Percentiles rank a stretch among this genome's conserved stretches.
Evolutionary conservation across 2,113 vertebrate genomes (phyloP).

Genomic region (Cricetomys ansorgei): DNA sequence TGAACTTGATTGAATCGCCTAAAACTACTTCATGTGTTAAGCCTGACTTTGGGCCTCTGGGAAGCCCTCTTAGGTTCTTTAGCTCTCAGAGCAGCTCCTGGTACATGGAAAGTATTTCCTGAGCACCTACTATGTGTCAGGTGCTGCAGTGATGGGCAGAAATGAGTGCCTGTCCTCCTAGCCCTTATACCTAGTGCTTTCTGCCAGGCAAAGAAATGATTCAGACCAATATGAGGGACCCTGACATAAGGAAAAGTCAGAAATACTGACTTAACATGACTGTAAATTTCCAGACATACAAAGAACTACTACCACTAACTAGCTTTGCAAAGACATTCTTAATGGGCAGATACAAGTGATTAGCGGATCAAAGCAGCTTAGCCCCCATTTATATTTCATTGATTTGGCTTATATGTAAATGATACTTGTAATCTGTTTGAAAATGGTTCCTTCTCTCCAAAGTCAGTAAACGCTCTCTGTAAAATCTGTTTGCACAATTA

Average conservation of each 20-base stretch:
- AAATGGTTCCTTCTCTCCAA: conserved; percentile 55
- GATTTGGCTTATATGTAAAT: conserved; percentile 61
- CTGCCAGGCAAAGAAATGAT: background rate
- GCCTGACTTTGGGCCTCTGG: background rate
- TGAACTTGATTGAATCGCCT: background rate
- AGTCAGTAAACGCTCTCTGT: conserved; percentile 25
- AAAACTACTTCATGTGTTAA: background rate
- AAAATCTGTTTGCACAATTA: conserved; percentile 75
- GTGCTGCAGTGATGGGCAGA: accelerated
- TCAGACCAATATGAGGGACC: background rate
- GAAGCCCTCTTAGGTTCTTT: no score
- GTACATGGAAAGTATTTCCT: background rate
- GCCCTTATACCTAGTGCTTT: background rate
- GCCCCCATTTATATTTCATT: conserved; percentile 20
- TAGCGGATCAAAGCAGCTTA: conserved; percentile 47
- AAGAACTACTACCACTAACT: background rate
- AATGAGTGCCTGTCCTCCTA: background rate
- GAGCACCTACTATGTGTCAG: background rate
- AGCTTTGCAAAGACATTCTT: conserved; percentile 20
- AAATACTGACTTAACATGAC: background rate
- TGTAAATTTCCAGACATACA: background rate
- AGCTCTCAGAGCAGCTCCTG: background rate
- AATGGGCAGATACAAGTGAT: conserved; percentile 57
- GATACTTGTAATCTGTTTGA: conserved; percentile 70
- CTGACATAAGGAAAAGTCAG: background rate